phyloP scores from a whole-genome alignment of 2,113 vertebrate genomes.

The Polyodon spathula region DNA sequence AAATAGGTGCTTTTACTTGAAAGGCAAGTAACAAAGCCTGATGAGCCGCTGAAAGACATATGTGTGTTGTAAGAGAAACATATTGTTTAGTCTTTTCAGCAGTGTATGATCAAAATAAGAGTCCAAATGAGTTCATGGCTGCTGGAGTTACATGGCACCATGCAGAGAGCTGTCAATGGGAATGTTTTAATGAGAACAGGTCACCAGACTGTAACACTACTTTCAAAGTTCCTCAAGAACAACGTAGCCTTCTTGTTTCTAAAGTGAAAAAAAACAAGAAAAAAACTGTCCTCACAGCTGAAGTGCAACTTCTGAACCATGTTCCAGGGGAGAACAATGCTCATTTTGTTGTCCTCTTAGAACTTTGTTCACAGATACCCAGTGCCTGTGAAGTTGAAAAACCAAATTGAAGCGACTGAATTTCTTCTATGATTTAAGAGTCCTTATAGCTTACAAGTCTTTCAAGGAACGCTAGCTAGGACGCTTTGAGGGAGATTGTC shows the following conservation, averaged over 20 bases:
- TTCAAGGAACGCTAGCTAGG: not conserved
- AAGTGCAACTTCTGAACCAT: constrained; percentile 70
- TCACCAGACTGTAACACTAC: constrained; percentile 87
- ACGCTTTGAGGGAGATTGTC: not conserved
- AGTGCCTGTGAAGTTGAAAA: not conserved
- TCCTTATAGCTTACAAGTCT: not conserved
- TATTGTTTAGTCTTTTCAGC: constrained; percentile 78
- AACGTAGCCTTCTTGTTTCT: constrained; percentile 83
- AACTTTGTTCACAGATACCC: not conserved
- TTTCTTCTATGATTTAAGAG: constrained; percentile 1
- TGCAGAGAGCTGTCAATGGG: constrained; percentile 85
- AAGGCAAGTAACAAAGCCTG: constrained; percentile 77
- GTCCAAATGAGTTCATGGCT: constrained; percentile 80
- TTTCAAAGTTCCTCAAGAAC: constrained; percentile 82
- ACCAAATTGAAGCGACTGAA: not conserved
- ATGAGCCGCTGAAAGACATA: constrained; percentile 74
- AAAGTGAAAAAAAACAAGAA: constrained; percentile 40
- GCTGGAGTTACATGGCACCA: constrained; percentile 79
- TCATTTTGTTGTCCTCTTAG: constrained; percentile 54
- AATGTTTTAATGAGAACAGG: constrained; percentile 90
- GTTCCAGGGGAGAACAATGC: constrained; percentile 68
- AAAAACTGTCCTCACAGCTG: not conserved
- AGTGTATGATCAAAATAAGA: constrained; percentile 87
- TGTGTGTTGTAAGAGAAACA: constrained; percentile 73
- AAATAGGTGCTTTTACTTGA: constrained; percentile 93